These are phyloP conservation scores for Diabrotica virgifera DNA, from an alignment of 1,140 invertebrate species.

Conservation along the genomic window DNA sequence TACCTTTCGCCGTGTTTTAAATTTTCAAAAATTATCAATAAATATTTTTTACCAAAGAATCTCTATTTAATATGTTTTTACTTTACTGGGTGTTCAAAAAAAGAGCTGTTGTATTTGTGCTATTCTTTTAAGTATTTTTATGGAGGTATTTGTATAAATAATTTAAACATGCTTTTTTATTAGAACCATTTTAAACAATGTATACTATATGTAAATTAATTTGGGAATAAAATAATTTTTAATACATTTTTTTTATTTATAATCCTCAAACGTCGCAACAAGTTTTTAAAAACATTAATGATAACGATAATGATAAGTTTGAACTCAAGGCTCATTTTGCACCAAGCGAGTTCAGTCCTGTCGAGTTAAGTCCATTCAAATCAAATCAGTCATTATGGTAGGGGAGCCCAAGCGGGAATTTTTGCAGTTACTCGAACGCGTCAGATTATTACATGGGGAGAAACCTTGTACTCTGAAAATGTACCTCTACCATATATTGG, in stretches of 20 bases:
- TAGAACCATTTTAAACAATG: slow-evolving; percentile 9
- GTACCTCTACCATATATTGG: no score
- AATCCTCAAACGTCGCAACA: not conserved
- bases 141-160: not conserved
- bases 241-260: not conserved
- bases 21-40: not conserved
- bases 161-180: not conserved
- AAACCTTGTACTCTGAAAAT: no score
- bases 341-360: no score
- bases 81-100: slow-evolving; percentile 4
- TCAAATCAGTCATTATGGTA: no score
- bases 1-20: not conserved
- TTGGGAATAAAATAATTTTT: slow-evolving; percentile 9
- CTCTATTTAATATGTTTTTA: slow-evolving; percentile 4
- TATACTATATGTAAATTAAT: not conserved
- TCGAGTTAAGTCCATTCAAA: no score
- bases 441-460: no score
- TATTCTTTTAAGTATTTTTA: slow-evolving; percentile 3
- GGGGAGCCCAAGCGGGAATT: no score
- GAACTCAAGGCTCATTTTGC: no score
- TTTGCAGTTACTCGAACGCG: no score
- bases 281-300: not conserved
- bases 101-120: not conserved
- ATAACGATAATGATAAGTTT: no score
- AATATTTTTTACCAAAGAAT: slow-evolving; percentile 4